phyloP scores from a whole-genome alignment of 2,888 invertebrate genomes.

The Dioctria rufipes region DNA sequence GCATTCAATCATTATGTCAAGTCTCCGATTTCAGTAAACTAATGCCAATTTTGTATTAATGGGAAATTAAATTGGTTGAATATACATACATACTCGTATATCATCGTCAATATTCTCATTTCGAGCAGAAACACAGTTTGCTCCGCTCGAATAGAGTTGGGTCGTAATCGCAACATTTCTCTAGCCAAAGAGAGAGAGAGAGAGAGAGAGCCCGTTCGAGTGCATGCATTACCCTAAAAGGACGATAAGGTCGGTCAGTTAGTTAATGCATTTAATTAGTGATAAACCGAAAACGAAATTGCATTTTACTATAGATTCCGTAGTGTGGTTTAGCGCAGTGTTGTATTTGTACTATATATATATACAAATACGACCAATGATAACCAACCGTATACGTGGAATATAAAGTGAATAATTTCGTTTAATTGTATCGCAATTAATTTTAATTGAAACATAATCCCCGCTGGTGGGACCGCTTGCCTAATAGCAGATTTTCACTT shows the following conservation, averaged over 20 bases:
- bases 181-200: not conserved
- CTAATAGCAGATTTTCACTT: conserved; percentile 42
- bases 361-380: conserved; percentile 31
- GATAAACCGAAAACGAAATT: conserved; percentile 54
- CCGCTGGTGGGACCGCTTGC: conserved; percentile 22
- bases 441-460: conserved; percentile 51
- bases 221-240: conserved; percentile 5
- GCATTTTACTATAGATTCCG: conserved; percentile 44
- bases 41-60: conserved; percentile 46
- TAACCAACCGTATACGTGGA: not conserved
- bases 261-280: conserved; percentile 54
- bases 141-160: not conserved
- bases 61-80: conserved; percentile 45
- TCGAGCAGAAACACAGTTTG: conserved; percentile 35
- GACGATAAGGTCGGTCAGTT: conserved; percentile 43
- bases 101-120: conserved; percentile 50
- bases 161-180: conserved; percentile 12
- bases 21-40: conserved; percentile 15
- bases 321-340: conserved; percentile 17
- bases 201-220: not conserved
- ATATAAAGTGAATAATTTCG: conserved; percentile 29
- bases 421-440: conserved; percentile 51
- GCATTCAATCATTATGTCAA: not conserved
- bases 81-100: not conserved
- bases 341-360: too few species aligned